Percentiles rank a stretch among this genome's conserved stretches.
Evolutionary conservation across 2,797 vertebrate genomes (phyloP).

Genomic region (Florisuga fusca): DNA sequence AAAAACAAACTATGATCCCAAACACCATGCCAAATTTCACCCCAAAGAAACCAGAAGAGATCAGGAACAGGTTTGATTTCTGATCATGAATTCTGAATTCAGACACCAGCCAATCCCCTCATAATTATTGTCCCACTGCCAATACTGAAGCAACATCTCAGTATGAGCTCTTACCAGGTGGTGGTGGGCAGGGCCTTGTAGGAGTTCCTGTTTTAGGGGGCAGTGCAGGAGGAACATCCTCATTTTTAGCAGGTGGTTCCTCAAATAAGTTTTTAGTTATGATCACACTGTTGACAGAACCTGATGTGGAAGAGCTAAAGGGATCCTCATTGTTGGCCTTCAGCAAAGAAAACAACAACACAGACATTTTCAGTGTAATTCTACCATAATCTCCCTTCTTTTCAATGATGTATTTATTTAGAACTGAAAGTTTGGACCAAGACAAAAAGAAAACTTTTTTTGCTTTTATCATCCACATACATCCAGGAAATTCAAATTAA

Average conservation of each 20-base stretch:
- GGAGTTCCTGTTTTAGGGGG: constrained; percentile 96
- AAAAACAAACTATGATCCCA: not conserved
- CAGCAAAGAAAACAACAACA: constrained; percentile 46
- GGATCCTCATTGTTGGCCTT: constrained; percentile 88
- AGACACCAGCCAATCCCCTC: not conserved
- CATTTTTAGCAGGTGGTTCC: constrained; percentile 80
- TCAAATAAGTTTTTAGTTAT: constrained; percentile 90
- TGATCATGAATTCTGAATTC: not conserved
- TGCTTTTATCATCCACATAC: not conserved
- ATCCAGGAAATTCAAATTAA: not conserved
- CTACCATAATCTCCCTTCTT: not conserved
- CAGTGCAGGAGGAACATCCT: constrained; percentile 92
- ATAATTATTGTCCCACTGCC: not conserved
- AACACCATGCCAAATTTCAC: not conserved
- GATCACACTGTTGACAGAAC: constrained; percentile 59
- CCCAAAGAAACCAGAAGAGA: not conserved
- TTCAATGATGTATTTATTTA: not conserved
- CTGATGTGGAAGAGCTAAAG: constrained; percentile 78
- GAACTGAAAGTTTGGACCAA: not conserved
- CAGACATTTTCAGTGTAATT: not conserved
- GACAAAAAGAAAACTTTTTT: not conserved
- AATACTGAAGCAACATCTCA: not conserved
- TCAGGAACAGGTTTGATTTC: not conserved
- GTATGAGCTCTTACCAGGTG: constrained; percentile 85
- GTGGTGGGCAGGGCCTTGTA: constrained; percentile 94